A percentile compares a stretch with the other conserved stretches of the same genome.
Evolutionary conservation across 2,797 vertebrate species (phyloP).

Genomic region (Philypnodon macrostomus): DNA sequence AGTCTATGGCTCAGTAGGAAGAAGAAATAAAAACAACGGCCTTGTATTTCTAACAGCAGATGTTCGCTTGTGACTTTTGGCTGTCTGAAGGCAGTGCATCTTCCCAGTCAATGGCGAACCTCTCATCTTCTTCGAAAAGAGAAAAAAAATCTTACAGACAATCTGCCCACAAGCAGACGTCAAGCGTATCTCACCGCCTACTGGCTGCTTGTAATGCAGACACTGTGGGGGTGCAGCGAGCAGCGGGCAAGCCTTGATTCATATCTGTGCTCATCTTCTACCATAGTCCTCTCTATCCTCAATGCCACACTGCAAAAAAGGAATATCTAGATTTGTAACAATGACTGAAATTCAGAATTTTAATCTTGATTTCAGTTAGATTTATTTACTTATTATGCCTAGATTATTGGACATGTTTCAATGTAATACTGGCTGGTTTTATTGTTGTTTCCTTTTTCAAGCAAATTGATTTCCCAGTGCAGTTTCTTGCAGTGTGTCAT

Average conservation of each 20-base stretch:
- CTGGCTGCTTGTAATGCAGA: slow-evolving; percentile 70
- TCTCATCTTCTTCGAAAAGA: slow-evolving; percentile 54
- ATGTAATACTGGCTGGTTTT: no score
- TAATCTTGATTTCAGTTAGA: no score
- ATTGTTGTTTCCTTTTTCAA: no score
- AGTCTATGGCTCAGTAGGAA: not conserved
- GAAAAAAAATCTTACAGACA: slow-evolving; percentile 46
- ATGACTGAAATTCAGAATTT: no score
- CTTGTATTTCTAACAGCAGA: slow-evolving; percentile 43
- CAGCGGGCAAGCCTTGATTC: slow-evolving; percentile 49
- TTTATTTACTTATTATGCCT: no score
- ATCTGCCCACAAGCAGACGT: slow-evolving; percentile 69
- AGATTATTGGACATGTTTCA: no score
- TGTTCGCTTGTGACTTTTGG: slow-evolving; percentile 64
- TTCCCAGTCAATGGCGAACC: slow-evolving; percentile 71
- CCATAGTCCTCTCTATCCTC: slow-evolving; percentile 2
- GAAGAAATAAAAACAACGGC: slow-evolving; percentile 12
- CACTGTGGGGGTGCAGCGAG: slow-evolving; percentile 62
- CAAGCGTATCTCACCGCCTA: slow-evolving; percentile 67
- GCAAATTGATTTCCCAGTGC: no score
- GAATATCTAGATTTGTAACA: no score
- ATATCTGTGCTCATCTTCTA: slow-evolving; percentile 40
- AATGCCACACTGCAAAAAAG: no score
- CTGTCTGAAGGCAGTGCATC: slow-evolving; percentile 53
- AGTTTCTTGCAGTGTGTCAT: no score